Evolutionary conservation across 2,113 vertebrate species (phyloP).

Genomic region (Clarias gariepinus): DNA sequence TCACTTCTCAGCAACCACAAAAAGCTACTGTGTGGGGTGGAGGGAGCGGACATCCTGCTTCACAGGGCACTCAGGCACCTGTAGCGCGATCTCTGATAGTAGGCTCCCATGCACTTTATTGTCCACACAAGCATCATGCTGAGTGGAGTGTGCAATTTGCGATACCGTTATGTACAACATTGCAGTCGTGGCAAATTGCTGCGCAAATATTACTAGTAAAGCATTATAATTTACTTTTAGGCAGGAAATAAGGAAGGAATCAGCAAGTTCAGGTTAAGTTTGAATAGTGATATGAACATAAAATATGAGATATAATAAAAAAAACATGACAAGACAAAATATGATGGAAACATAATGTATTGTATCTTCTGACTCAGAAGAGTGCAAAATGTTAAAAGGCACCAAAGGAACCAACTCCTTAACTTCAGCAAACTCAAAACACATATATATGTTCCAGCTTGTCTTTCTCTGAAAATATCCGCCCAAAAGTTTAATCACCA

Average conservation of each 20-base stretch:
- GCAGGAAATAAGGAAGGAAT: background rate
- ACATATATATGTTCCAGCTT: slow-evolving; percentile 34
- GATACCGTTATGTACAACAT: slow-evolving; percentile 5
- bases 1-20: slow-evolving; percentile 26
- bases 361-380: background rate
- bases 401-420: background rate
- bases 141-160: slow-evolving; percentile 5
- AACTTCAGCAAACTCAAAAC: slow-evolving; percentile 10
- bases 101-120: background rate
- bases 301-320: background rate
- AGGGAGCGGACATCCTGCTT: background rate
- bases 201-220: background rate
- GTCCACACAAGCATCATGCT: slow-evolving; percentile 5
- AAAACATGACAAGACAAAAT: background rate
- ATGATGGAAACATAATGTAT: background rate
- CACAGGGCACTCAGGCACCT: slow-evolving; percentile 3
- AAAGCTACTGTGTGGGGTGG: slow-evolving; percentile 2
- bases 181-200: background rate
- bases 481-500: background rate
- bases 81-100: background rate
- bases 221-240: background rate
- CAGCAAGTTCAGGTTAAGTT: background rate
- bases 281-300: background rate
- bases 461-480: slow-evolving; percentile 28
- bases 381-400: background rate